Evolutionary conservation across 2,888 invertebrate genomes (phyloP), one percentile per base, ranked within the genome.

Genomic region (Drosophila birchii): DNA sequence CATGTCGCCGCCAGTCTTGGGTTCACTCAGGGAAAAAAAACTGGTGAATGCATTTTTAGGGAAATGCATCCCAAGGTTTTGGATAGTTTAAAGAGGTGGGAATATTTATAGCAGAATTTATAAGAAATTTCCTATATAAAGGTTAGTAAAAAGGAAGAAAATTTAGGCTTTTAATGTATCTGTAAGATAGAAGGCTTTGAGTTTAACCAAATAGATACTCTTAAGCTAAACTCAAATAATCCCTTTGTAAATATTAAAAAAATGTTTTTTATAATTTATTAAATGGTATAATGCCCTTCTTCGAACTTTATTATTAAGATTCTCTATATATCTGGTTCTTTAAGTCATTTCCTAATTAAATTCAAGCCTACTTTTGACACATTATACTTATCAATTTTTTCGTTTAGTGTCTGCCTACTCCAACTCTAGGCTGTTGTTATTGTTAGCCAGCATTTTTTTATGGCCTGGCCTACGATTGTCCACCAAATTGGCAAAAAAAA

Each of bases 1-100:
- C 81, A 80, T 67, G 78, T 64, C 76, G 77, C 68, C 73, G 78
- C 32, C 55, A 51, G 51, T 34, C 49, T 14, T 18, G 5, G 47
- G 26, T 38, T 59, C 58, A 58, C 51, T 59, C 38, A 20, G 5
- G 29, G 16, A 23, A 32, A 43, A 54, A 54, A 55, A 60, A 34
- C 34, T 55, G 16, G 12, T 41, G 60, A 73, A 70, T 66, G 72
- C 61, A 36, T 60, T 53, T 53, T 53, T n/a, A 5, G 60, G 20
- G 5, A 60, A 55, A 23, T 55, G 55, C 60, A 55, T 23, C 9
- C 3, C 2, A 23, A 1, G 20, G 18, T 20, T 51, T 51, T 49
- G 1, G 18, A 18, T 8, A 34, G 18, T 20, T 49, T 49, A 20
- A 6, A 34, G 20, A 51, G 34, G 5, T 47, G 1, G 45, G 23